These are phyloP conservation scores for Crocodylus rhombifer DNA, from an alignment of 2,797 vertebrate genomes.

Conservation along the genomic window DNA sequence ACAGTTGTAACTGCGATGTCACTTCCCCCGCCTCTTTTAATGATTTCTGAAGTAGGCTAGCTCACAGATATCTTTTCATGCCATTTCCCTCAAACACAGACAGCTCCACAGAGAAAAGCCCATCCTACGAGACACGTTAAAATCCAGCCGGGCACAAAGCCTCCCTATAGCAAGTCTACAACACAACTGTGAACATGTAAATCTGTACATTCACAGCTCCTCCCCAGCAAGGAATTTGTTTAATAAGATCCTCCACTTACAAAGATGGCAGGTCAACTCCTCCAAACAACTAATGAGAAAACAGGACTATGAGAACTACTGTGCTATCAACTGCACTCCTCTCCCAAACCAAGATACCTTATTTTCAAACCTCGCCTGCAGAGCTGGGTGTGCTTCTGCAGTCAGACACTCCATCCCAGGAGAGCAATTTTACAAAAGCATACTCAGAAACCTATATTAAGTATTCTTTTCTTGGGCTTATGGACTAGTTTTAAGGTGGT, in stretches of 20 bases:
- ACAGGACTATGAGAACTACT: background rate
- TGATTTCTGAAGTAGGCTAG: background rate
- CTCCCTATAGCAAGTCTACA: background rate
- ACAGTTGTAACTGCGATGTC: background rate
- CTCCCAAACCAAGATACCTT: conserved; percentile 43
- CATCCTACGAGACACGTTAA: background rate
- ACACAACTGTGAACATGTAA: too few relatives aligned
- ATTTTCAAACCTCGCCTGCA: conserved; percentile 27
- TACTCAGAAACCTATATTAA: background rate
- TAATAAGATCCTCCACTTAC: background rate
- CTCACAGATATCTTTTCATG: background rate
- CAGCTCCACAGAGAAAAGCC: background rate
- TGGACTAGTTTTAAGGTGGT: background rate
- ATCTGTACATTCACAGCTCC: background rate
- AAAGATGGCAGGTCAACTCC: background rate
- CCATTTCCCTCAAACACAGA: background rate
- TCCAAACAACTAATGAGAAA: conserved; percentile 37
- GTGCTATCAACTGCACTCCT: background rate
- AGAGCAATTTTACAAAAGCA: accelerated
- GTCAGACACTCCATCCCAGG: background rate
- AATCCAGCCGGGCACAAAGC: background rate
- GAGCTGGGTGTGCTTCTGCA: conserved; percentile 32
- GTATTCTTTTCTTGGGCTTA: background rate
- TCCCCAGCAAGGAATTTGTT: conserved; percentile 28
- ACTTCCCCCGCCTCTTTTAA: background rate